Conservation (phyloP, 2,888 invertebrate genomes). For the Phasia obesa region DNA sequence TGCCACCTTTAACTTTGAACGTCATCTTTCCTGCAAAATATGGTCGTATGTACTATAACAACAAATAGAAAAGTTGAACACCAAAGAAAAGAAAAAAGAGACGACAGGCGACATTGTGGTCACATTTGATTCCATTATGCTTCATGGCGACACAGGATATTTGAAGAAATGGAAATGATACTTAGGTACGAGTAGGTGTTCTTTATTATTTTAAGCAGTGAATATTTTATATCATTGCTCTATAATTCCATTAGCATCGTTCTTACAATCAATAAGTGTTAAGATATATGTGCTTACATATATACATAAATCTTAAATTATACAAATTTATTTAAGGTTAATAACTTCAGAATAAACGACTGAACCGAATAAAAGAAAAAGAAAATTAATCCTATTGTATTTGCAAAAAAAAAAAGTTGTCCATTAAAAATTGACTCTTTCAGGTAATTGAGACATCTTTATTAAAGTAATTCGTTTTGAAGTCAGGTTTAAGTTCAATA, state of each 20-base stretch:
- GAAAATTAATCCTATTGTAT: too few species aligned
- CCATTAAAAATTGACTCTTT: too few species aligned
- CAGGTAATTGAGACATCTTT: too few species aligned
- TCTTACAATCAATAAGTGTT: conserved; percentile 28
- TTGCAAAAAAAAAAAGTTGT: too few species aligned
- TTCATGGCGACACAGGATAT: conserved; percentile 56
- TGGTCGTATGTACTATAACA: not conserved
- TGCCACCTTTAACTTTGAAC: conserved; percentile 41
- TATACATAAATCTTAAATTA: conserved; percentile 1
- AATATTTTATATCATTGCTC: conserved; percentile 10
- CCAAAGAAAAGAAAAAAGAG: conserved; percentile 20
- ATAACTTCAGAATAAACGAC: conserved; percentile 18
- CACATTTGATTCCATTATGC: conserved; percentile 44
- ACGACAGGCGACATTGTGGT: conserved; percentile 50
- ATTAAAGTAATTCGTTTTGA: too few species aligned
- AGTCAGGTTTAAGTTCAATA: too few species aligned
- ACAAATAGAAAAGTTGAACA: conserved; percentile 26
- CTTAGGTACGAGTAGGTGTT: conserved; percentile 29
- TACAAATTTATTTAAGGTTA: too few species aligned
- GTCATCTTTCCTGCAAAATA: conserved; percentile 33
- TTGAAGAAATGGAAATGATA: conserved; percentile 46
- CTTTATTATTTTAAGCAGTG: conserved; percentile 1
- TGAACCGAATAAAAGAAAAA: not conserved
- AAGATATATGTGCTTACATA: too few species aligned
- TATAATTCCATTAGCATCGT: conserved; percentile 37